Evolutionary conservation across 2,888 invertebrate genomes (phyloP), one percentile per base, ranked within the genome.

Genomic region (Cephonodes hylas): DNA sequence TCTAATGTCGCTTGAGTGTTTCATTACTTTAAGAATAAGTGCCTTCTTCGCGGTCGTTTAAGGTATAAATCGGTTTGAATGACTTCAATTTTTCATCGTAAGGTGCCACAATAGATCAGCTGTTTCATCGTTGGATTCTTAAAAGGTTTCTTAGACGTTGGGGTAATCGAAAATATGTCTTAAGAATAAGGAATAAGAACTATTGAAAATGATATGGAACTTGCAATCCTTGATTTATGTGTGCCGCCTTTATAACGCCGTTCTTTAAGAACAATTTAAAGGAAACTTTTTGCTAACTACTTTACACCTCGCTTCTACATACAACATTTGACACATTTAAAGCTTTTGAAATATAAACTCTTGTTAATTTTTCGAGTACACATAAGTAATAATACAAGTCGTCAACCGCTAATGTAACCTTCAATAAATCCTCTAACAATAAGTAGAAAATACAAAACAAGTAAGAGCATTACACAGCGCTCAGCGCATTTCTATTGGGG

Each of bases 391-490:
- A 0, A 0, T 15, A 6, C n/a, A 22, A 5, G 3, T 0, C 1
- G 22, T 74, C 76, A 76, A 84, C 83, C 80, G 78, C 82, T 85
- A 88, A 88, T 81, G 83, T 85, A 85, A 84, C 89, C 78, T 87
- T 81, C 77, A 78, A 80, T 89, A 89, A 38, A 91, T 89, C 91
- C 88, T 73, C 77, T 71, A 84, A 87, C 89, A 89, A 89, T 85
- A 77, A 68, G 72, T 68, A 69, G 74, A 77, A 80, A 78, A 81
- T 78, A 85, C 79, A 82, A 81, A 86, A 86, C 80, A 79, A 80
- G 87, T 86, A 89, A 86, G 86, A 89, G 88, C 85, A 88, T 88
- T 88, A 84, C 80, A 81, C 76, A 80, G 77, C 79, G 79, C 69
- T 13, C 44, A 48, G 45, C 76, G 71, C 78, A 79, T 79, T 75